A percentile compares a stretch with the other conserved stretches of the same genome.
phyloP scores from a whole-genome alignment of 2,113 vertebrate genomes.

The Nettapus auritus region DNA sequence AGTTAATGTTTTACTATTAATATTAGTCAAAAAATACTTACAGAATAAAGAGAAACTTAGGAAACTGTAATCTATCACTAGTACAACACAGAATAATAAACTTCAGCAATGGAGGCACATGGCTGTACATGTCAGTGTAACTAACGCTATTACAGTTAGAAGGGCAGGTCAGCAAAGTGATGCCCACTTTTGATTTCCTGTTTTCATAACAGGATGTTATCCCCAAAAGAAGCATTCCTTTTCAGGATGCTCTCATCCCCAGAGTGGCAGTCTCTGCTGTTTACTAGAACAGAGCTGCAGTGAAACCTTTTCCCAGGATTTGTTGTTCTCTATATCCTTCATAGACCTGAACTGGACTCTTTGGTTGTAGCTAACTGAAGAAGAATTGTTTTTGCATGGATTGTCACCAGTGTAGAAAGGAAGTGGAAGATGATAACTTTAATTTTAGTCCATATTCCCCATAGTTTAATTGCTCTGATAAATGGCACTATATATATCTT shows the following conservation, averaged over 20 bases:
- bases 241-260: neutral
- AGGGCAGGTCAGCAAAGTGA: neutral
- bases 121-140: neutral
- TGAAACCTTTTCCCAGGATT: neutral
- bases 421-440: neutral
- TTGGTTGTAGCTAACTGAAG: neutral
- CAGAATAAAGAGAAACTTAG: neutral
- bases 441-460: neutral
- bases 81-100: neutral
- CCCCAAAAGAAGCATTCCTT: neutral
- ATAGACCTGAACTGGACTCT: neutral
- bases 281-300: neutral
- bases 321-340: neutral
- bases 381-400: neutral
- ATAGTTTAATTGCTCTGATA: neutral
- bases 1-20: neutral
- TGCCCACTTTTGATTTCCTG: neutral
- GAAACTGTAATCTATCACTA: neutral
- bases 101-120: neutral
- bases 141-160: neutral
- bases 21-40: neutral
- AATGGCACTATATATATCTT: neutral
- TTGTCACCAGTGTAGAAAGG: neutral
- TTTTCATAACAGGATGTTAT: neutral
- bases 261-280: neutral